Conservation (phyloP, 2,888 invertebrate species). For the Alcis repandata region DNA sequence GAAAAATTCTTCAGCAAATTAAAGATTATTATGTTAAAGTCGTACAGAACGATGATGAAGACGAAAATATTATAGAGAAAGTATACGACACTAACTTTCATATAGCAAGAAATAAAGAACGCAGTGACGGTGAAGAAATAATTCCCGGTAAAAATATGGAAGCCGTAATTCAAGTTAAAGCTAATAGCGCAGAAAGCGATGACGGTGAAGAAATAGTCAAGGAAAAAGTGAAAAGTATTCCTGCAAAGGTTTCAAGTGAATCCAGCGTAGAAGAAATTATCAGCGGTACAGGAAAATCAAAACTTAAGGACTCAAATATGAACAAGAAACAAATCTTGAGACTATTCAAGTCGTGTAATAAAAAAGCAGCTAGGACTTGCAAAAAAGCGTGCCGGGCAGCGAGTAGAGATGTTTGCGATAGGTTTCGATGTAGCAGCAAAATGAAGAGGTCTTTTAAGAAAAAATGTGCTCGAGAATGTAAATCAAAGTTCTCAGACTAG, state of each 20-base stretch:
- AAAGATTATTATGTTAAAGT: neutral
- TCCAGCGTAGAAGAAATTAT: neutral
- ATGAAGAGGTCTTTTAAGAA: conserved; percentile 57
- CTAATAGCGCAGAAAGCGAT: neutral
- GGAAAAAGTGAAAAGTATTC: neutral
- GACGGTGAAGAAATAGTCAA: conserved; percentile 2
- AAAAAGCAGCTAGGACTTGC: conserved; percentile 53
- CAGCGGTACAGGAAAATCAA: neutral
- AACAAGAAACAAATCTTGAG: conserved; percentile 26
- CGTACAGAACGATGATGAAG: neutral
- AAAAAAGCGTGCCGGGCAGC: conserved; percentile 55
- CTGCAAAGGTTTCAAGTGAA: neutral
- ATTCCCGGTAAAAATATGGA: too few species aligned
- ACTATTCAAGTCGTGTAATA: conserved; percentile 53
- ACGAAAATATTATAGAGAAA: neutral
- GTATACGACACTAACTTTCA: neutral
- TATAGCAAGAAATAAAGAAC: conserved; percentile 1
- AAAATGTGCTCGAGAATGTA: conserved; percentile 58
- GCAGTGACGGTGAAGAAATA: conserved; percentile 5
- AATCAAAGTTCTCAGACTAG: neutral
- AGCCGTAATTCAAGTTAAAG: neutral
- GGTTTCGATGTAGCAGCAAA: conserved; percentile 51
- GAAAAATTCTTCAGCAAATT: neutral
- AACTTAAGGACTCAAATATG: neutral
- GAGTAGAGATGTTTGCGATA: conserved; percentile 48